Conservation (phyloP, 1,140 invertebrate genomes). For the Proales similis region DNA sequence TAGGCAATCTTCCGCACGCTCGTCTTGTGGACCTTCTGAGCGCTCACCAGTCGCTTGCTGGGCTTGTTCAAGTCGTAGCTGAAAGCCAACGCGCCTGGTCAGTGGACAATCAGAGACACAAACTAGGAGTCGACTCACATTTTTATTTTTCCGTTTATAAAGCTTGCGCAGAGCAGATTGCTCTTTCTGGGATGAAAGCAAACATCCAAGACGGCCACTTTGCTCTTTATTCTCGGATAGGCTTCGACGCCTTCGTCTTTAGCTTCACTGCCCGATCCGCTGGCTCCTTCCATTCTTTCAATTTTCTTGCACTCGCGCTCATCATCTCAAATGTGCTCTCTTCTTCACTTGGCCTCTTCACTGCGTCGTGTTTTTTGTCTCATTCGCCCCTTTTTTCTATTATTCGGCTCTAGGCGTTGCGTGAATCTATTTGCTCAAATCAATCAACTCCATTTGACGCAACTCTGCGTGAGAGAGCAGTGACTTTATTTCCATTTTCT, state of each 20-base stretch:
- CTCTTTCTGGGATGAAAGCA: conserved; percentile 30
- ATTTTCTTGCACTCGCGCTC: too few relatives aligned
- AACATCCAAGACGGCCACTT: conserved; percentile 26
- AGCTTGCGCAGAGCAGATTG: conserved; percentile 5
- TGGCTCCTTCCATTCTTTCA: background rate
- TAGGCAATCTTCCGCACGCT: conserved; percentile 16
- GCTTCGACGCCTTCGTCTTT: conserved; percentile 17
- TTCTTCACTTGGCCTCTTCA: too few relatives aligned
- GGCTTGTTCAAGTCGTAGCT: conserved; percentile 20
- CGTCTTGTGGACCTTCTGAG: conserved; percentile 37
- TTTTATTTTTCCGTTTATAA: conserved; percentile 36
- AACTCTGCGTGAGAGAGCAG: too few relatives aligned
- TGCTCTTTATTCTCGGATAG: conserved; percentile 15
- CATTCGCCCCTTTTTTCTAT: too few relatives aligned
- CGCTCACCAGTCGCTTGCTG: conserved; percentile 11
- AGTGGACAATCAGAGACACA: background rate
- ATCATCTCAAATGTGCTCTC: too few relatives aligned
- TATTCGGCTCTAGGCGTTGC: too few relatives aligned
- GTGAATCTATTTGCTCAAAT: too few relatives aligned
- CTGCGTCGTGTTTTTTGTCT: too few relatives aligned
- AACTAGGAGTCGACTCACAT: background rate
- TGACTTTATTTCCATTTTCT: too few relatives aligned
- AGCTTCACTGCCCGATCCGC: conserved; percentile 4
- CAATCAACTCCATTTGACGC: too few relatives aligned
- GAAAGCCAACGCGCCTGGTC: background rate